Base-by-base conservation (phyloP, 2,113 vertebrate genomes). In the Otocyon megalotis region DNA sequence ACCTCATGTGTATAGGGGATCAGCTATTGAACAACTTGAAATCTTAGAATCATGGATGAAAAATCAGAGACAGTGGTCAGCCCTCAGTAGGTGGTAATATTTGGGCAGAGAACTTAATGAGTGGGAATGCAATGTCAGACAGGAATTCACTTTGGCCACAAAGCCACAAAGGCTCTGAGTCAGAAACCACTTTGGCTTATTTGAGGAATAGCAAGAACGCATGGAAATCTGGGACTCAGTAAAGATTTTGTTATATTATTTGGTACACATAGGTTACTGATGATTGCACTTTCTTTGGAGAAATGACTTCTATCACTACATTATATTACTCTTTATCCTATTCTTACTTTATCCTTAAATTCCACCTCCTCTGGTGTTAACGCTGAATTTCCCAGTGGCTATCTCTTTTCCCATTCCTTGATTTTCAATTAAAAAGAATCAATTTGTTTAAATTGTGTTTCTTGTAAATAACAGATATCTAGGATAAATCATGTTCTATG, bases 401-500 rank as follows among this genome's bases (percentile, higher is more conserved):
- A 1, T 50, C 17, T 76, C 20, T 72, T 90, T 74, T 43, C 13
- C n/a, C 67, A 74, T 71, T 19, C 2, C 28, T 96, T 96, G 72
- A 71, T 67, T 95, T 92, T 77, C 5, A 93, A 56, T 82, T 60
- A 54, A 88, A 93, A 81, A 71, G 79, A 83, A 88, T 94, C 10
- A 32, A 37, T 91, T 77, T 53, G 43, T 86, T 63, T 63, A 94
- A 94, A 89, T 37, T 65, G 6, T 76, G 10, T 91, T 97, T 92
- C 86, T 88, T 82, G 30, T 88, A 97, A 92, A 43, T 92, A 96
- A 69, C 60, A 82, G 26, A 56, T 72, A 79, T 17, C 19, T 92
- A 56, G 74, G 35, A 43, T 77, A 85, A 95, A 69, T 92, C 81
- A 85, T 26, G 14, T 69, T 37, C 65, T 28, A 48, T 60, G 16